Evolutionary conservation across 2,888 invertebrate species (phyloP).

Genomic region (Bhutanitis thaidina): DNA sequence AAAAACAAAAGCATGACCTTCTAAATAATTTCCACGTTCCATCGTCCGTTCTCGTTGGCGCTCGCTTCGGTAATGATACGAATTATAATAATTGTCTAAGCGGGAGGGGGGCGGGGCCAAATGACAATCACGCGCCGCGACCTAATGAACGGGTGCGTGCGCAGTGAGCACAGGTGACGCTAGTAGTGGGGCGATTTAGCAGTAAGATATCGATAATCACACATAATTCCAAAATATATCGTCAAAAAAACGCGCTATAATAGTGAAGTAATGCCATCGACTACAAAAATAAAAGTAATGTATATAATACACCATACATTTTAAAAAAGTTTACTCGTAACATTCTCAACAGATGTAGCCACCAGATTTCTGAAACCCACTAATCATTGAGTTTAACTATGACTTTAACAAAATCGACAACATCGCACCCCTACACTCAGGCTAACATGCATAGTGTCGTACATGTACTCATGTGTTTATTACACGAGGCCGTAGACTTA

Average conservation of each 20-base stretch:
- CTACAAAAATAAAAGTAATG: too few relatives aligned
- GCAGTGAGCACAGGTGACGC: conserved; percentile 53
- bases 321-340: too few relatives aligned
- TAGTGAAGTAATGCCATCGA: too few relatives aligned
- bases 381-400: too few relatives aligned
- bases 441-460: conserved; percentile 46
- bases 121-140: conserved; percentile 75
- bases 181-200: neutral
- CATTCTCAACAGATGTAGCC: too few relatives aligned
- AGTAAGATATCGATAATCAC: conserved; percentile 9
- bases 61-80: conserved; percentile 58
- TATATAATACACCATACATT: too few relatives aligned
- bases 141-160: conserved; percentile 72
- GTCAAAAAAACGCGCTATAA: too few relatives aligned
- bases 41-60: conserved; percentile 30
- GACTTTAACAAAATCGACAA: too few relatives aligned
- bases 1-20: conserved; percentile 13
- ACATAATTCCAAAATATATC: too few relatives aligned
- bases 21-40: conserved; percentile 30
- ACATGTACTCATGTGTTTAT: conserved; percentile 37
- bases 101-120: conserved; percentile 61
- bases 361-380: too few relatives aligned
- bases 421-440: conserved; percentile 23
- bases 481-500: conserved; percentile 22
- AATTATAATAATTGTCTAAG: conserved; percentile 73